Evolutionary conservation across 2,888 invertebrate species (phyloP).

Genomic region (Polylopha cassiicola): DNA sequence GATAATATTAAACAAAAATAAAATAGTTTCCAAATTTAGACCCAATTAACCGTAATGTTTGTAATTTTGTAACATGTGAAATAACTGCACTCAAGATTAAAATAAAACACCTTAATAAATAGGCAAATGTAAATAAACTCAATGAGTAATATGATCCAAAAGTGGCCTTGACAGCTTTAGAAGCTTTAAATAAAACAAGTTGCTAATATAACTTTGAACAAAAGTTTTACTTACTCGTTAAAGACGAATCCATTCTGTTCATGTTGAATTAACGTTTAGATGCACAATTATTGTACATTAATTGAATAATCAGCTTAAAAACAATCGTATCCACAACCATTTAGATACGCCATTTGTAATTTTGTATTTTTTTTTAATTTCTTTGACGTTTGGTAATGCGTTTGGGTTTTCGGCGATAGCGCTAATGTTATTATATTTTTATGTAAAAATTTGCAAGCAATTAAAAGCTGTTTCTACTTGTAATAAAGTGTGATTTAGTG

Average conservation of each 20-base stretch:
- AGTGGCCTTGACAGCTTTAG: slow-evolving; percentile 4
- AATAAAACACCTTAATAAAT: slow-evolving; percentile 19
- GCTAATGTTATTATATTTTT: no score
- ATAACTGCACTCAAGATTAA: no score
- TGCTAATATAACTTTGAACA: not conserved
- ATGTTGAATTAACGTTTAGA: slow-evolving; percentile 1
- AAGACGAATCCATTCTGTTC: slow-evolving; percentile 55
- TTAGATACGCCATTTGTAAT: no score
- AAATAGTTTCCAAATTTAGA: not conserved
- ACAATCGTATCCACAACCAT: slow-evolving; percentile 1
- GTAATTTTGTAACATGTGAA: no score
- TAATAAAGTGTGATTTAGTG: no score
- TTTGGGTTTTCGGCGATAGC: no score
- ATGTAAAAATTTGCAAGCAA: no score
- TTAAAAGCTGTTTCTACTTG: no score
- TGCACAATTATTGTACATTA: no score
- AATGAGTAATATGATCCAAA: slow-evolving; percentile 15
- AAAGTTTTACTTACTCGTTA: slow-evolving; percentile 44
- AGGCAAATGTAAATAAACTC: slow-evolving; percentile 14
- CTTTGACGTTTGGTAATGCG: no score
- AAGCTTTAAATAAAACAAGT: not conserved
- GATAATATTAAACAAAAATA: not conserved
- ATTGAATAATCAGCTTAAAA: no score
- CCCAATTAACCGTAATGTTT: not conserved
- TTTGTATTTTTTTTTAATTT: no score